Evolutionary conservation across 1,140 invertebrate genomes (phyloP).

Genomic region (Dreissena polymorpha): DNA sequence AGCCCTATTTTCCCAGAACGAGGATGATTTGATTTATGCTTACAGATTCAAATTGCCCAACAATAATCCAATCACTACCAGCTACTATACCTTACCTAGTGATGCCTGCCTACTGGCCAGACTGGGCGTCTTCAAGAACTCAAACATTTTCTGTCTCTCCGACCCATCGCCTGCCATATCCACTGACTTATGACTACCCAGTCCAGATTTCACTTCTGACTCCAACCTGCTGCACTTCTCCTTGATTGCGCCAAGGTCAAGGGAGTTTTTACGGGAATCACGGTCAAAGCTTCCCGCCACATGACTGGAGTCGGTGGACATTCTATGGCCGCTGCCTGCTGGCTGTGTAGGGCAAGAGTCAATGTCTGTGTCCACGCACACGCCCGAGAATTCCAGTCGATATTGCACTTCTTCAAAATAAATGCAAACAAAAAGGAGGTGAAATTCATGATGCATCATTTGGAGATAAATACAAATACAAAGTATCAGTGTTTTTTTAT

Average conservation of each 20-base stretch:
- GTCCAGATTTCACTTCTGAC: neutral
- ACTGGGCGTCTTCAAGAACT: conserved; percentile 65
- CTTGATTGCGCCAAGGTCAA: conserved; percentile 41
- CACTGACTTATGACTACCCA: neutral
- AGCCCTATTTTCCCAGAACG: no score
- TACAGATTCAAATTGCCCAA: no score
- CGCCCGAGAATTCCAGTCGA: conserved; percentile 72
- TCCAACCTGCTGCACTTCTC: conserved; percentile 35
- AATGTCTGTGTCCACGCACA: conserved; percentile 69
- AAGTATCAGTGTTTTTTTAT: no score
- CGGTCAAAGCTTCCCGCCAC: neutral
- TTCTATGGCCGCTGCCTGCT: neutral
- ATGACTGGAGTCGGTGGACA: neutral
- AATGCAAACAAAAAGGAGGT: no score
- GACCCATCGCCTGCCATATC: neutral
- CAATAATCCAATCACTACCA: no score
- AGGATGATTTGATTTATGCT: no score
- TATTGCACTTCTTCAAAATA: conserved; percentile 63
- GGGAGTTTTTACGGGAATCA: conserved; percentile 44
- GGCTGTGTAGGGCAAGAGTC: conserved; percentile 23
- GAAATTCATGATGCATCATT: no score
- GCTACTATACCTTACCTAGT: conserved; percentile 1
- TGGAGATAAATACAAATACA: no score
- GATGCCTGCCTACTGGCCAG: conserved; percentile 59
- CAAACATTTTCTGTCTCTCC: conserved; percentile 55